These are phyloP conservation scores for Pantala flavescens DNA, from an alignment of 1,140 invertebrate species.

Conservation along the genomic window DNA sequence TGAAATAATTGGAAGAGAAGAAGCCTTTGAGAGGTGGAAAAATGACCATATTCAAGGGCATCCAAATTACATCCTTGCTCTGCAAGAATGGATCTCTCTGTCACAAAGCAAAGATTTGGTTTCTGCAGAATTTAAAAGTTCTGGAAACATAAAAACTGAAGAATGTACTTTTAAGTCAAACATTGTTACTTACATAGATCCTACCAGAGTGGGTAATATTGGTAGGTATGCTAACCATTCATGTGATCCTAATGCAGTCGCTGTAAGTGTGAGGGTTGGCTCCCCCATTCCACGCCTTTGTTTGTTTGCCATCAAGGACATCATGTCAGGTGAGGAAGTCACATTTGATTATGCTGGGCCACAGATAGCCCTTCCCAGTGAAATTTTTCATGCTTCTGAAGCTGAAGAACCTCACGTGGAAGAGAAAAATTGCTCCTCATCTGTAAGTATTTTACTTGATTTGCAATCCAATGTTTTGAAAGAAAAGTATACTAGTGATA, in stretches of 20 bases:
- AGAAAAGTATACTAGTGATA: not conserved
- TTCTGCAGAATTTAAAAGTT: not conserved
- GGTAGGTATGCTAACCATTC: constrained; percentile 87
- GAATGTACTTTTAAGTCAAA: constrained; percentile 29
- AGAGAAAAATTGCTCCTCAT: not conserved
- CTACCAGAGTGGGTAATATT: constrained; percentile 70
- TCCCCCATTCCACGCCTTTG: constrained; percentile 62
- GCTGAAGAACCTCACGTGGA: not conserved
- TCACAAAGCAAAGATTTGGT: not conserved
- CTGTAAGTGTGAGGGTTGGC: constrained; percentile 65
- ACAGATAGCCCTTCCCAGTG: constrained; percentile 27
- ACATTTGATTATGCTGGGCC: constrained; percentile 63
- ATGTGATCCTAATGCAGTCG: constrained; percentile 70
- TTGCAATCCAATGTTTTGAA: not conserved
- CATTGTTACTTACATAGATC: constrained; percentile 66
- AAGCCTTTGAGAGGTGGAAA: constrained; percentile 48
- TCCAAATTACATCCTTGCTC: constrained; percentile 76
- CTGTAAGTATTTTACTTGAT: not conserved
- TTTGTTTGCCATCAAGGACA: constrained; percentile 62
- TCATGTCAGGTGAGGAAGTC: constrained; percentile 58
- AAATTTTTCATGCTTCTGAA: not conserved
- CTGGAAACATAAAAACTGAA: not conserved
- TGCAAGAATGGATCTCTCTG: constrained; percentile 46
- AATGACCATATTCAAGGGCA: constrained; percentile 29
- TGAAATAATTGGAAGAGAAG: constrained; percentile 58